phyloP scores from a whole-genome alignment of 2,113 vertebrate species.

The Urocynchramus pylzowi region DNA sequence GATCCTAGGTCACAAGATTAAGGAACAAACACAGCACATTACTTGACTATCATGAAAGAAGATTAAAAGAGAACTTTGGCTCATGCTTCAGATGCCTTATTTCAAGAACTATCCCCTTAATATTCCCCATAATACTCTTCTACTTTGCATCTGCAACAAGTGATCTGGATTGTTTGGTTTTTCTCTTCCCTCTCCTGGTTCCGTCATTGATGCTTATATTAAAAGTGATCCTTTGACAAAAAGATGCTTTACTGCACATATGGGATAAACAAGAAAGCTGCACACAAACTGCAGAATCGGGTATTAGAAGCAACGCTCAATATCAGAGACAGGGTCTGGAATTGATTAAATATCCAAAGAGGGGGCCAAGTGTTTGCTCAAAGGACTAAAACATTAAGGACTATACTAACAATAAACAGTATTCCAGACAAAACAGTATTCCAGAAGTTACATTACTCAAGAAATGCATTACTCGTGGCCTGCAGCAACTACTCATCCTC shows the following conservation, averaged over 20 bases:
- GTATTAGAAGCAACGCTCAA: neutral
- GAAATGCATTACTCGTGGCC: neutral
- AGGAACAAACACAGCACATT: neutral
- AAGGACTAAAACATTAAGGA: neutral
- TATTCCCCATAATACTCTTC: neutral
- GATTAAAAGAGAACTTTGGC: neutral
- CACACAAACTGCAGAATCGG: neutral
- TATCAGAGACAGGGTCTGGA: neutral
- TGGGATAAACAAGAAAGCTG: neutral
- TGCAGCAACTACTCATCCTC: neutral
- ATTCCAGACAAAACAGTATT: neutral
- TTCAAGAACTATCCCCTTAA: neutral
- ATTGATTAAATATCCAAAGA: neutral
- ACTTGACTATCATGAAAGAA: neutral
- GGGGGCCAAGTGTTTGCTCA: neutral
- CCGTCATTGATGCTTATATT: neutral
- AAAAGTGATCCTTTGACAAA: neutral
- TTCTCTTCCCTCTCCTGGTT: neutral
- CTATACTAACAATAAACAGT: neutral
- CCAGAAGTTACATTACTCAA: neutral
- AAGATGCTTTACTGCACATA: neutral
- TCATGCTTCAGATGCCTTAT: neutral
- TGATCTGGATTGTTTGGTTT: accelerated
- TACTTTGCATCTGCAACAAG: neutral
- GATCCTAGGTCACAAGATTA: slow-evolving; percentile 1